These are phyloP conservation scores for Potamarius usumacintae DNA, from an alignment of 2,113 vertebrate species.

Conservation along the genomic window DNA sequence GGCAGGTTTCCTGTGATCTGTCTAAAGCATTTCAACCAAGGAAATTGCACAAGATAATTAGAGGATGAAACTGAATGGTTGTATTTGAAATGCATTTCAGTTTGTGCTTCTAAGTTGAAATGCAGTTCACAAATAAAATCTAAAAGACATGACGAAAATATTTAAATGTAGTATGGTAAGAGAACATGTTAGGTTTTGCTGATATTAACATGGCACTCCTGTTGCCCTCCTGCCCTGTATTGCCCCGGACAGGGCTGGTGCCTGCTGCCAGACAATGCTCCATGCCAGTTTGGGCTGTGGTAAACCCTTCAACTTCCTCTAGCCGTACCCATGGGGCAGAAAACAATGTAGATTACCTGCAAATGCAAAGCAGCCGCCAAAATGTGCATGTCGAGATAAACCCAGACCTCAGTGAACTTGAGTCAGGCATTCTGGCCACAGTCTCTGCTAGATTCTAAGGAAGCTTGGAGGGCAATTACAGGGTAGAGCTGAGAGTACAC, in stretches of 20 bases:
- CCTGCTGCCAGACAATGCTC: constrained; percentile 59
- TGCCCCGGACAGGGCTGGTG: constrained; percentile 59
- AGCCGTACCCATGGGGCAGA: constrained; percentile 61
- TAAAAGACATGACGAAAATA: no score
- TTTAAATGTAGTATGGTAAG: not conserved
- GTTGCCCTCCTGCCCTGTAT: constrained; percentile 61
- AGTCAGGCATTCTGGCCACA: constrained; percentile 53
- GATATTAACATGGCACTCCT: not conserved
- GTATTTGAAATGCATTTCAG: not conserved
- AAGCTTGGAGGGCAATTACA: not conserved
- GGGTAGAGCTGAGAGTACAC: not conserved
- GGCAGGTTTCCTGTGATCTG: not conserved
- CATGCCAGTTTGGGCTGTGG: constrained; percentile 58
- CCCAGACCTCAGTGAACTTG: constrained; percentile 62
- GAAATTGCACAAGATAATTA: not conserved
- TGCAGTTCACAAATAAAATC: not conserved
- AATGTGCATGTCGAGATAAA: constrained; percentile 77
- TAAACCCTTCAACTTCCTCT: constrained; percentile 62
- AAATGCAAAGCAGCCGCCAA: constrained; percentile 68
- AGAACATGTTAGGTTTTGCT: not conserved
- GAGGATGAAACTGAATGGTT: not conserved
- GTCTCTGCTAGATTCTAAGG: constrained; percentile 17
- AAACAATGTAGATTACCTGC: constrained; percentile 80
- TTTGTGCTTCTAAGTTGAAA: not conserved
- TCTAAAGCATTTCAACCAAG: not conserved